Evolutionary conservation across 2,113 vertebrate genomes (phyloP).

Genomic region (Anarrhichthys ocellatus): DNA sequence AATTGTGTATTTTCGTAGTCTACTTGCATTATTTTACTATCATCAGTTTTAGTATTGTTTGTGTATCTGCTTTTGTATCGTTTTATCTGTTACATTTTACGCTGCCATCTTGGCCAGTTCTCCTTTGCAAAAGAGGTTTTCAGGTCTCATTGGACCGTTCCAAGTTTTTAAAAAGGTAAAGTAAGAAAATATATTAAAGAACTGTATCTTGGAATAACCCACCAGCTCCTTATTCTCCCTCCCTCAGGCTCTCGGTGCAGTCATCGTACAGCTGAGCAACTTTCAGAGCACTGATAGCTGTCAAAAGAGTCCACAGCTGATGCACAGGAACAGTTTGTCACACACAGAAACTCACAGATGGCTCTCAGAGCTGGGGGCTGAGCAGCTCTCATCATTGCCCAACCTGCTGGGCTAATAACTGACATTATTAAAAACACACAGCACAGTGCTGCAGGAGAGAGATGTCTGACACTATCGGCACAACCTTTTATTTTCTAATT

Average conservation of each 20-base stretch:
- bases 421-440: conserved; percentile 34
- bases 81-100: background rate
- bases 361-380: conserved; percentile 22
- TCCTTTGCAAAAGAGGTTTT: background rate
- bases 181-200: background rate
- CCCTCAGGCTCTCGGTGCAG: background rate
- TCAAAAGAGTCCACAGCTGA: conserved; percentile 49
- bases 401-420: conserved; percentile 19
- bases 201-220: background rate
- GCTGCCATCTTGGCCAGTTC: background rate
- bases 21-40: background rate
- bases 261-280: conserved; percentile 35
- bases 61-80: background rate
- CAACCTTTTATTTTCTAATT: conserved; percentile 39
- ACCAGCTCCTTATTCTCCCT: background rate
- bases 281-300: conserved; percentile 58
- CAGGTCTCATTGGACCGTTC: no score
- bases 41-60: background rate
- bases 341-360: conserved; percentile 42
- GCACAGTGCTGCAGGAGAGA: background rate
- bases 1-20: background rate
- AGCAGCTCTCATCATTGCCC: conserved; percentile 56
- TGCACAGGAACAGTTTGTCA: conserved; percentile 50
- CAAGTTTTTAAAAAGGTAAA: background rate
- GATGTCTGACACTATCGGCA: conserved; percentile 23